Evolutionary conservation across 2,113 vertebrate genomes (phyloP).

Genomic region (Rhineura floridana): DNA sequence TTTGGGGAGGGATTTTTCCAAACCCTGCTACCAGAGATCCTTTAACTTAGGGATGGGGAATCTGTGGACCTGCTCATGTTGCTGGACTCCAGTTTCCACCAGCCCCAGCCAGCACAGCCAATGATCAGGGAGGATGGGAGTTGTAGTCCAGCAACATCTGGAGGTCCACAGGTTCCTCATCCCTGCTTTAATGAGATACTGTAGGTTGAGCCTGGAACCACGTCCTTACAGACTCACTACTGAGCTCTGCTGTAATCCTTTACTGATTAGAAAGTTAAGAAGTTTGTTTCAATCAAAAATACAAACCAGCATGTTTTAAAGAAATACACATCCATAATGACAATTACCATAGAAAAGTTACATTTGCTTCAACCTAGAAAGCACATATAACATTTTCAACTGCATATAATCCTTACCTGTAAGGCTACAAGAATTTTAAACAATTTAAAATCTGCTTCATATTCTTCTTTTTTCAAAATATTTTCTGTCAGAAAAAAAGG

Average conservation of each 20-base stretch:
- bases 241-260: neutral
- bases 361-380: neutral
- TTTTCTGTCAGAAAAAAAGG: conserved; percentile 75
- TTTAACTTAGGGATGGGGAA: neutral
- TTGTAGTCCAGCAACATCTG: too few species aligned
- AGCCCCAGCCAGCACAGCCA: too few species aligned
- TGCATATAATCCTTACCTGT: conserved; percentile 77
- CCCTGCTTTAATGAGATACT: neutral
- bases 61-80: too few species aligned
- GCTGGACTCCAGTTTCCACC: too few species aligned
- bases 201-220: neutral
- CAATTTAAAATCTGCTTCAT: conserved; percentile 80
- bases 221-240: neutral
- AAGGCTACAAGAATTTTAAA: conserved; percentile 86
- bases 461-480: conserved; percentile 81
- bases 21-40: neutral
- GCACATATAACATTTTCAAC: neutral
- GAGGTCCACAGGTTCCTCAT: too few species aligned
- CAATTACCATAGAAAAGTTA: neutral
- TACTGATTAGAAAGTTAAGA: neutral
- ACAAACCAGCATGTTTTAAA: neutral
- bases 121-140: too few species aligned
- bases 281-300: neutral
- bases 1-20: too few species aligned
- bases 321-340: neutral